Base-by-base conservation (phyloP, 2,113 vertebrate species). In the Orycteropus afer region DNA sequence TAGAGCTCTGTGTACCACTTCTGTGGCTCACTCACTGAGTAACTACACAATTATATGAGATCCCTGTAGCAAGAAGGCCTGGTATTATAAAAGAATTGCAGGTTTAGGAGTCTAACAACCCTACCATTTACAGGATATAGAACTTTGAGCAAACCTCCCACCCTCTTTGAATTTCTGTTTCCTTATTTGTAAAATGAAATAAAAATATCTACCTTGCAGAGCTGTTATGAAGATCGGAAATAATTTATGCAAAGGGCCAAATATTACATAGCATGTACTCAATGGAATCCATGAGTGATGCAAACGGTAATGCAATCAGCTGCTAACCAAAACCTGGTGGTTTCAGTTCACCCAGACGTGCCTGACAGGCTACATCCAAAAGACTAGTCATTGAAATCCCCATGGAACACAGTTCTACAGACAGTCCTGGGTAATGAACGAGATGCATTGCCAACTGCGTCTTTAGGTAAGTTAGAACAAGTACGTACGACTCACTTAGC, bases 181-280 rank as follows among this genome's bases (percentile, higher is more conserved):
- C 34, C 67, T 61, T 69, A 45, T 37, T 45, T 74, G 11, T 65
- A 74, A 94, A 94, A n/a, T n/a, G n/a, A n/a, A n/a, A n/a, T n/a
- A n/a, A n/a, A n/a, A n/a, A n/a, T n/a, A n/a, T n/a, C 37, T 42
- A 12, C 69, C 22, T 25, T 42, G 23, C 37, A 73, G 69, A 5
- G 69, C 9, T 25, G 40, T 49, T 45, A 47, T 5, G 23, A 89
- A 34, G 45, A 80, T 17, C 40, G 20, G n/a, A 86, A 92, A 80
- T 51, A 85, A 80, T 49, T 63, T 42, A 91, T 5, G 15, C 11
- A 71, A 65, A 57, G 1, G 5, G 9, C 25, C 47, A 61, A 89
- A 53, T 65, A 59, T 10, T 27, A 61, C 13, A 49, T 0, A 67
- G 20, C 4, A 89, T 74, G 45, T 40, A 59, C 27, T 51, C 45